These are phyloP conservation scores for Syncerus caffer DNA, from an alignment of 2,797 vertebrate genomes.

Conservation along the genomic window DNA sequence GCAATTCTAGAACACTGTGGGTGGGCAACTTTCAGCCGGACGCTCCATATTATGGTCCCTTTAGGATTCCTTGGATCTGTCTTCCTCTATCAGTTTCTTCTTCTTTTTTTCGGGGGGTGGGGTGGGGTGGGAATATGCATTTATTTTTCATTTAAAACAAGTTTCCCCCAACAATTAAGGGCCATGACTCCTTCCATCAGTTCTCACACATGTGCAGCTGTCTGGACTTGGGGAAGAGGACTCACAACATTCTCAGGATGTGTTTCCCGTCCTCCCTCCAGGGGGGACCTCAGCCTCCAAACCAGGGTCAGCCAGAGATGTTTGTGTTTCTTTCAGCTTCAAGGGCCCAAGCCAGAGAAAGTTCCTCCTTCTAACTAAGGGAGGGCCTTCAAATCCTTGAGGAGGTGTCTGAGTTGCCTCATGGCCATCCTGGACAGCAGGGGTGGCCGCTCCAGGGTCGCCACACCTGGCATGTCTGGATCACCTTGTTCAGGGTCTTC, in stretches of 20 bases:
- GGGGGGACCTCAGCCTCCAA: not conserved
- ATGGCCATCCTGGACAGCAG: not conserved
- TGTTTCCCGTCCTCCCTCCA: not conserved
- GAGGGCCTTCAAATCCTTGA: not conserved
- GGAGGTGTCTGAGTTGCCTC: not conserved
- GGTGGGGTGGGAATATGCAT: no score
- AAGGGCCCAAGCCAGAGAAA: not conserved
- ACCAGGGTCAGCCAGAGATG: not conserved
- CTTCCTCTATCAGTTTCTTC: not conserved
- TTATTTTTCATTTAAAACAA: slow-evolving; percentile 10
- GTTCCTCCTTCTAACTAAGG: not conserved
- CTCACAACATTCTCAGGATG: not conserved
- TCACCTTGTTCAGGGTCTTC: slow-evolving; percentile 90
- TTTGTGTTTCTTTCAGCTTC: not conserved
- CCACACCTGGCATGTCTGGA: slow-evolving; percentile 94
- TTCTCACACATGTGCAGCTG: not conserved
- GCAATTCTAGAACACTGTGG: not conserved
- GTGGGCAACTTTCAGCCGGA: not conserved
- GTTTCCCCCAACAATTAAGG: not conserved
- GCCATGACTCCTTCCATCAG: not conserved
- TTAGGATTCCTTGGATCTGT: not conserved
- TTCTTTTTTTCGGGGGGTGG: not conserved
- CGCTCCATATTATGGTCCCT: accelerated
- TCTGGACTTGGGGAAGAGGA: not conserved
- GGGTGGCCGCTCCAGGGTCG: slow-evolving; percentile 71